Conservation (phyloP, 2,888 invertebrate genomes). For the Drosophila infuscata region DNA sequence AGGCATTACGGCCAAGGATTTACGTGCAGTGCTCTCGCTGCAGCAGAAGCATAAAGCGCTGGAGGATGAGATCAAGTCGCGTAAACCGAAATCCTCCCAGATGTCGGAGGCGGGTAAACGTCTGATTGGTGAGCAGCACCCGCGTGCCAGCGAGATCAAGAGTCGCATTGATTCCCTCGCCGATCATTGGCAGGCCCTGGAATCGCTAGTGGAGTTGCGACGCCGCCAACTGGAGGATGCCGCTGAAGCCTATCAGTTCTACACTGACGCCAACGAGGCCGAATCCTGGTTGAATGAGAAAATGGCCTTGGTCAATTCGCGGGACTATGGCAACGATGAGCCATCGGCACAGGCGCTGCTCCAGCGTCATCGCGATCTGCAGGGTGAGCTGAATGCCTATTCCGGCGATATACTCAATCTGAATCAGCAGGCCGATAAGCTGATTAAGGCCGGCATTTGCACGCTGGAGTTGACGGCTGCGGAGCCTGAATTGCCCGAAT, state of each 20-base stretch:
- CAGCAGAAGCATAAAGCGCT: conserved; percentile 97
- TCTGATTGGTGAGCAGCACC: conserved; percentile 92
- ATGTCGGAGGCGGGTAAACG: conserved; percentile 89
- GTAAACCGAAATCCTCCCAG: conserved; percentile 89
- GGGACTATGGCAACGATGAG: conserved; percentile 97
- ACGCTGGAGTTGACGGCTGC: conserved; percentile 84
- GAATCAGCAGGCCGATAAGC: conserved; percentile 91
- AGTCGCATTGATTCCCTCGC: conserved; percentile 91
- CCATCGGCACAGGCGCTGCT: conserved; percentile 95
- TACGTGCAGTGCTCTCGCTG: conserved; percentile 94
- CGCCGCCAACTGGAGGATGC: conserved; percentile 93
- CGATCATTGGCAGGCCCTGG: conserved; percentile 95
- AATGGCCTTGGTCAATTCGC: conserved; percentile 94
- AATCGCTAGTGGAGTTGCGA: conserved; percentile 91
- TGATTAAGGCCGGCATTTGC: conserved; percentile 91
- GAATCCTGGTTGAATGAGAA: conserved; percentile 99
- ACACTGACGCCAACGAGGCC: conserved; percentile 98
- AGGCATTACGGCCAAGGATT: conserved; percentile 96
- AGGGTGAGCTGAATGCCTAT: conserved; percentile 95
- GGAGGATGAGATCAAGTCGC: conserved; percentile 93
- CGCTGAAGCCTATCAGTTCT: conserved; percentile 97
- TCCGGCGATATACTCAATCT: conserved; percentile 93
- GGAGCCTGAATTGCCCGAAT: conserved; percentile 88
- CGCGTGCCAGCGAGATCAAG: conserved; percentile 92
- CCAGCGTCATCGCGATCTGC: conserved; percentile 93